These are phyloP conservation scores for Rhamnusium bicolor DNA, from an alignment of 2,888 invertebrate species.

Conservation along the genomic window DNA sequence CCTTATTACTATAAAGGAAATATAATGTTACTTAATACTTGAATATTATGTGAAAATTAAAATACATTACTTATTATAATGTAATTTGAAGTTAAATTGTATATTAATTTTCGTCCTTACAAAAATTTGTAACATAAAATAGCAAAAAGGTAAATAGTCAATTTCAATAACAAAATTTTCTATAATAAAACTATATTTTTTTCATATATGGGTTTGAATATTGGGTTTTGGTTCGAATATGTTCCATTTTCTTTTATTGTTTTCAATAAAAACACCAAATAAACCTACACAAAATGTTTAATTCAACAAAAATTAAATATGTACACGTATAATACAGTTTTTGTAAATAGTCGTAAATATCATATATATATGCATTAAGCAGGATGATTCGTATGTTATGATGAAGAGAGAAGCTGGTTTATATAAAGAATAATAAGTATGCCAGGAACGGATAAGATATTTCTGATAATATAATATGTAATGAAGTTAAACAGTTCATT, in stretches of 20 bases:
- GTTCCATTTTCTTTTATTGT: not conserved
- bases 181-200: too few species aligned
- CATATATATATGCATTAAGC: constrained; percentile 26
- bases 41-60: too few species aligned
- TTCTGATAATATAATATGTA: too few species aligned
- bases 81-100: not conserved
- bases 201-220: not conserved
- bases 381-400: constrained; percentile 27
- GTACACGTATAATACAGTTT: not conserved
- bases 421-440: constrained; percentile 13
- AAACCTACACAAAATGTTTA: not conserved
- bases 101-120: not conserved
- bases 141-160: not conserved
- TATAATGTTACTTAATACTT: too few species aligned
- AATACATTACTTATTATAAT: not conserved
- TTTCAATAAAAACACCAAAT: not conserved
- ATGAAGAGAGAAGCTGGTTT: constrained; percentile 28
- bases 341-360: constrained; percentile 30
- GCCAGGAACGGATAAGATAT: too few species aligned
- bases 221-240: not conserved
- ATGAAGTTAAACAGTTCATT: too few species aligned
- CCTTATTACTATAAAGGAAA: too few species aligned
- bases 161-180: not conserved
- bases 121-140: not conserved
- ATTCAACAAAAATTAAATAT: constrained; percentile 3